A percentile compares a stretch with the other conserved stretches of the same genome.
phyloP scores from a whole-genome alignment of 2,888 invertebrate species.

The Heteropelma amictum region DNA sequence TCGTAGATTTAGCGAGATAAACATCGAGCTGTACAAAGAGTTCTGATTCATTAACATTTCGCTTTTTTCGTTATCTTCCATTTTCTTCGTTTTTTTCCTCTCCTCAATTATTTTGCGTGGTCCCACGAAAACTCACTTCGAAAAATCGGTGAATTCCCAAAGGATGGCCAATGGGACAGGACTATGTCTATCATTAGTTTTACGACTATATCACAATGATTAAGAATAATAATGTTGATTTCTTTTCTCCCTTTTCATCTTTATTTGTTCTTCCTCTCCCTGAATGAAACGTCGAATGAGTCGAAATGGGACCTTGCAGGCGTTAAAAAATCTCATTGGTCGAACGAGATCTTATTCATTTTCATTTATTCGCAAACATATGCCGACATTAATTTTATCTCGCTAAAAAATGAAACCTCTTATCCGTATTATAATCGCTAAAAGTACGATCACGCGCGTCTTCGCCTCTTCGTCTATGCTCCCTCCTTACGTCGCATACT shows the following conservation, averaged over 20 bases:
- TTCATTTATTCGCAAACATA: constrained; percentile 15
- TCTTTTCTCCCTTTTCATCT: constrained; percentile 35
- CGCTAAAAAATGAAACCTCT: constrained; percentile 30
- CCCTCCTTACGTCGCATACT: constrained; percentile 38
- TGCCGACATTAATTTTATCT: constrained; percentile 37
- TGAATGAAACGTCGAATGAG: constrained; percentile 38
- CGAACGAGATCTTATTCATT: constrained; percentile 15
- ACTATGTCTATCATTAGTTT: constrained; percentile 63
- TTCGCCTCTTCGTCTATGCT: constrained; percentile 50
- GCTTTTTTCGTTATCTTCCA: not conserved
- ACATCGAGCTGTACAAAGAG: constrained; percentile 3
- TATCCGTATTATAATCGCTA: constrained; percentile 47
- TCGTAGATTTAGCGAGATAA: constrained; percentile 57
- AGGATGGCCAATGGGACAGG: constrained; percentile 45
- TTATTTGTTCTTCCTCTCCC: constrained; percentile 20
- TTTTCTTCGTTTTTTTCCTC: not conserved
- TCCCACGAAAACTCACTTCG: constrained; percentile 39
- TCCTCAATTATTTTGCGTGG: constrained; percentile 21
- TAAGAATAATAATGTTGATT: constrained; percentile 66
- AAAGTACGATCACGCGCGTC: constrained; percentile 55
- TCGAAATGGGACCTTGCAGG: constrained; percentile 27
- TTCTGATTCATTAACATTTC: constrained; percentile 36
- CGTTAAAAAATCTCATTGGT: constrained; percentile 3
- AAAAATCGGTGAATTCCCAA: constrained; percentile 37
- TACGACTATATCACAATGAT: constrained; percentile 70